A percentile compares a stretch with the other conserved stretches of the same genome.
Conservation (phyloP, 2,888 invertebrate genomes). For the Tethea ocularis region DNA sequence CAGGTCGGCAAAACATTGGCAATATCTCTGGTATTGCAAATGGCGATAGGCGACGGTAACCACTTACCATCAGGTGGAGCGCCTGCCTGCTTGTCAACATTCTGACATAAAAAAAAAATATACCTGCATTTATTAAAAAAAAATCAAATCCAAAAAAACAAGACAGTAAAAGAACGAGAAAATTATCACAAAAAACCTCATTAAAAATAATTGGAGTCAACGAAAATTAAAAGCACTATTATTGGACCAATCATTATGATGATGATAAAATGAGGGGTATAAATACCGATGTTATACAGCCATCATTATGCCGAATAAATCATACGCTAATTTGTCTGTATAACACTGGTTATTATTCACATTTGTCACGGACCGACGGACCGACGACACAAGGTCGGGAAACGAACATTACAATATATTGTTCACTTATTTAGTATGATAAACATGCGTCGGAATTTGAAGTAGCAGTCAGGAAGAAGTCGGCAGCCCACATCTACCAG, state of each 20-base stretch:
- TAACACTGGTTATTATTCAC: background rate
- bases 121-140: background rate
- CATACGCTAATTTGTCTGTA: background rate
- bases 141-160: no score
- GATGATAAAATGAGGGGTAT: background rate
- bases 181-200: no score
- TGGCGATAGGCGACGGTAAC: no score
- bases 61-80: no score
- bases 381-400: background rate
- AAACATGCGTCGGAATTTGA: no score
- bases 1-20: no score
- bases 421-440: background rate
- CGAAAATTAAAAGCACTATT: background rate
- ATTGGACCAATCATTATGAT: background rate
- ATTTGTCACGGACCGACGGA: background rate
- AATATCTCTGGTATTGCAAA: no score
- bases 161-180: no score
- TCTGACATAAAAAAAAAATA: no score
- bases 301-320: background rate
- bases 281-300: background rate
- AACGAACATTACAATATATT: background rate
- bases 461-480: no score
- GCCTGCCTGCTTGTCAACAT: no score
- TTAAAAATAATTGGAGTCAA: background rate
- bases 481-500: no score